These are phyloP conservation scores for Drosophila cognata DNA, from an alignment of 2,888 invertebrate genomes.

Conservation along the genomic window DNA sequence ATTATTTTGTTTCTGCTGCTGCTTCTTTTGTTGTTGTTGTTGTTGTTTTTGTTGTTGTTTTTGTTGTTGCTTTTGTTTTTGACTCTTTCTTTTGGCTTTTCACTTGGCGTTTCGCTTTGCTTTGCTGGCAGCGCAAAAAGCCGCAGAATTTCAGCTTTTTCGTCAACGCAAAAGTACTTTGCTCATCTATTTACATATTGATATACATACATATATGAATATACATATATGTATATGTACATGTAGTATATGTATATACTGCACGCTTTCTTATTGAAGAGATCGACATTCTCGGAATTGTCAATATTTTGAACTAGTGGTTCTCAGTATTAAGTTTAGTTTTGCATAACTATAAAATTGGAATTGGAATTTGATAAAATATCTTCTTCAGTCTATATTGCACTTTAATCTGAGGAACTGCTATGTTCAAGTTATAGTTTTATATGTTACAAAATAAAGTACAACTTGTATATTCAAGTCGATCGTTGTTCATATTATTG, in stretches of 20 bases:
- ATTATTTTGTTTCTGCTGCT: conserved; percentile 42
- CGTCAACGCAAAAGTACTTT: conserved; percentile 38
- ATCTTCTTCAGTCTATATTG: too few relatives aligned
- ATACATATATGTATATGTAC: background rate
- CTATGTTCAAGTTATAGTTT: background rate
- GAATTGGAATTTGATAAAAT: background rate
- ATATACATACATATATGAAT: conserved; percentile 17
- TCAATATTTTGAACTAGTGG: background rate
- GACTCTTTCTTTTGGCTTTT: conserved; percentile 49
- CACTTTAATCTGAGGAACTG: background rate
- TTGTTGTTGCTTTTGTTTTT: conserved; percentile 21
- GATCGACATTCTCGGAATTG: background rate
- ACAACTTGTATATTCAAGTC: background rate
- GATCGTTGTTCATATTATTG: background rate
- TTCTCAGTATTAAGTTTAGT: background rate
- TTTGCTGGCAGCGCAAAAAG: conserved; percentile 72
- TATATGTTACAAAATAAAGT: background rate
- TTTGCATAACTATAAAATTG: background rate
- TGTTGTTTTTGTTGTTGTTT: background rate
- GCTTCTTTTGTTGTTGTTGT: conserved; percentile 4
- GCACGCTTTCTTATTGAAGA: background rate
- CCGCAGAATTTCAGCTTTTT: conserved; percentile 47
- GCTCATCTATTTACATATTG: conserved; percentile 31
- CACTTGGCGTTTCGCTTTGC: conserved; percentile 72
- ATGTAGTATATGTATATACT: background rate